Evolutionary conservation across 2,113 vertebrate species (phyloP), one percentile per base, ranked within the genome.

Genomic region (Leucopternis melanops): DNA sequence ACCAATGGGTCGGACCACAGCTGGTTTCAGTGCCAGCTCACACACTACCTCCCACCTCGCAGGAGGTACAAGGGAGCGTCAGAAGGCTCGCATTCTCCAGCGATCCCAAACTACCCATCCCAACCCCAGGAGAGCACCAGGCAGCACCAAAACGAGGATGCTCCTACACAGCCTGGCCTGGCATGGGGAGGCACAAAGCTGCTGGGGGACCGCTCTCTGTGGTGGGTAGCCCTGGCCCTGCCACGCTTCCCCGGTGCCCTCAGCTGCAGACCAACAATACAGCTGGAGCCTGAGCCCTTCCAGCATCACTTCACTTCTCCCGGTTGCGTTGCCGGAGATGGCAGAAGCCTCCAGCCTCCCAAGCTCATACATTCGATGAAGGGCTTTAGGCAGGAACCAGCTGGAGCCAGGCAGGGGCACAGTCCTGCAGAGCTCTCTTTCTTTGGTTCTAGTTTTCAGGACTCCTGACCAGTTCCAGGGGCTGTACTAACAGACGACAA

Each of bases 291-390:
- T 3, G 10, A 90, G 34, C 5, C 11, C 26, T 63, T 84, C 34
- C 55, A 93, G 50, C 20, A 71, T 5, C 22, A 21, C 42, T 58
- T 42, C 32, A 8, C 34, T 65, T 79, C 65, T 69, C 44, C 55
- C 47, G 34, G 44, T 29, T 4, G 2, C 0, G 0, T 3, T 1
- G 1, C 31, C n/a, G 31, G 42, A 88, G 32, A 42, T 3, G 15
- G 32, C 27, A 65, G 34, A 92, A 34, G 34, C 57, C 49, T 82
- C 55, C 71, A 79, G 42, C 52, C 72, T 79, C 52, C 36, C n/a
- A 45, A 8, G 11, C 65, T 36, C 29, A 42, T 13, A n/a, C 11
- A 29, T 0, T 6, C 27, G 23, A 52, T 18, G 6, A 58, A 57
- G 3, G 38, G 42, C 42, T 70, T 77, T 20, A 54, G 34, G 38